Conservation (phyloP, 2,888 invertebrate genomes). For the Laspeyria flexula region DNA sequence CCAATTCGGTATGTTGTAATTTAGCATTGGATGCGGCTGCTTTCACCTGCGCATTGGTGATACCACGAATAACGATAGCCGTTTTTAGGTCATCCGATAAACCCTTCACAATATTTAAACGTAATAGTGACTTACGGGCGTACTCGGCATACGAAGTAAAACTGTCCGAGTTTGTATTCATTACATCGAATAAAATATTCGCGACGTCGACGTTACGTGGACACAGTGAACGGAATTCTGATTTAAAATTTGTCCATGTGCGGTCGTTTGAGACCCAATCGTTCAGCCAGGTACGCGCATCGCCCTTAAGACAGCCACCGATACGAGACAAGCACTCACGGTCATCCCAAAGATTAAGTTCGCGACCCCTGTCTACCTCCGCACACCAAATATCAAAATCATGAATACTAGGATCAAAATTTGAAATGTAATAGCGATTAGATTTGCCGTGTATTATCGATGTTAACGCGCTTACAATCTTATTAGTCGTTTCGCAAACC, state of each 20-base stretch:
- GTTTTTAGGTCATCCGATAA: slow-evolving; percentile 35
- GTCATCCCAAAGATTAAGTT: neutral
- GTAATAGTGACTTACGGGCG: slow-evolving; percentile 21
- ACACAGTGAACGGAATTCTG: slow-evolving; percentile 29
- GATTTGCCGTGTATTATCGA: too few relatives aligned
- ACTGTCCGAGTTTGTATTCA: slow-evolving; percentile 22
- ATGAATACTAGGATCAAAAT: slow-evolving; percentile 16
- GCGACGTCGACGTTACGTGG: slow-evolving; percentile 21
- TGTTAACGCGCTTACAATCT: too few relatives aligned
- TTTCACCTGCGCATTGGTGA: slow-evolving; percentile 5
- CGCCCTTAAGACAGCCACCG: neutral
- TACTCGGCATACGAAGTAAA: slow-evolving; percentile 35
- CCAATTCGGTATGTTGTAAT: neutral
- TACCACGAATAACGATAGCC: slow-evolving; percentile 7
- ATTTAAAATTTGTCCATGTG: slow-evolving; percentile 31
- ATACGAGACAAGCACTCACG: slow-evolving; percentile 1
- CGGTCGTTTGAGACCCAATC: slow-evolving; percentile 28
- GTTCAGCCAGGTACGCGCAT: slow-evolving; percentile 2
- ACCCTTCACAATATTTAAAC: slow-evolving; percentile 24
- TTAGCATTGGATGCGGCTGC: slow-evolving; percentile 8
- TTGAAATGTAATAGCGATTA: slow-evolving; percentile 4
- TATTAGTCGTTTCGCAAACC: too few relatives aligned
- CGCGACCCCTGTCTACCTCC: slow-evolving; percentile 21
- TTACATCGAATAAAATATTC: slow-evolving; percentile 21
- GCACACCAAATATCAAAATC: slow-evolving; percentile 25